Percentiles rank a stretch among this genome's conserved stretches.
phyloP scores from a whole-genome alignment of 2,797 vertebrate species.

The Meriones psammophilus region DNA sequence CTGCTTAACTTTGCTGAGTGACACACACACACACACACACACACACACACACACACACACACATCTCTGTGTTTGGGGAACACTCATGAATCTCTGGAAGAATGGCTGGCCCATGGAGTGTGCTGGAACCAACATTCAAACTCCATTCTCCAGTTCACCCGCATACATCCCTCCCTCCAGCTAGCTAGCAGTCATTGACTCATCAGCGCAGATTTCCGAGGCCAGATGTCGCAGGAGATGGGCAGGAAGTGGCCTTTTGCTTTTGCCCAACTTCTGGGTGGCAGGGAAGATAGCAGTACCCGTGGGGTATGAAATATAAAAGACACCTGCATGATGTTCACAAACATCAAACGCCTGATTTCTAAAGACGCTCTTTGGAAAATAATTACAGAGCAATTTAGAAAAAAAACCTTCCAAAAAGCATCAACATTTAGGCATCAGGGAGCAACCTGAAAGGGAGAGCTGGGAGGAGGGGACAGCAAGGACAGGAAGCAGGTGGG shows the following conservation, averaged over 20 bases:
- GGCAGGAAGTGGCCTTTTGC: background rate
- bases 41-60: background rate
- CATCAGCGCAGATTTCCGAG: background rate
- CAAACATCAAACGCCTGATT: background rate
- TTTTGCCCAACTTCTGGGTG: background rate
- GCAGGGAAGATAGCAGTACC: background rate
- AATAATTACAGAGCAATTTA: slow-evolving; percentile 1
- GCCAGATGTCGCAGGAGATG: background rate
- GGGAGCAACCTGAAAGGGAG: background rate
- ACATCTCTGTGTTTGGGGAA: background rate
- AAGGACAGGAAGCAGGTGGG: background rate
- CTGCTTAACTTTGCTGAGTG: background rate
- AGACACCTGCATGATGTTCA: rapidly evolving
- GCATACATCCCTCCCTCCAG: rapidly evolving
- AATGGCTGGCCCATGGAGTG: rapidly evolving
- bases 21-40: background rate
- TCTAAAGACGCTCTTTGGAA: slow-evolving; percentile 26
- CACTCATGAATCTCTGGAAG: background rate
- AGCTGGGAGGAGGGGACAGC: background rate
- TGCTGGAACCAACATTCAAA: background rate
- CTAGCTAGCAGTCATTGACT: background rate
- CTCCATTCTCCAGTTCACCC: background rate
- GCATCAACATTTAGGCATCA: background rate
- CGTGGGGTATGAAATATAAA: rapidly evolving
- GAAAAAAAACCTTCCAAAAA: background rate